Percentiles rank a stretch among this genome's conserved stretches.
Evolutionary conservation across 2,113 vertebrate species (phyloP).

Genomic region (chimpanzee (Pan troglodytes)): DNA sequence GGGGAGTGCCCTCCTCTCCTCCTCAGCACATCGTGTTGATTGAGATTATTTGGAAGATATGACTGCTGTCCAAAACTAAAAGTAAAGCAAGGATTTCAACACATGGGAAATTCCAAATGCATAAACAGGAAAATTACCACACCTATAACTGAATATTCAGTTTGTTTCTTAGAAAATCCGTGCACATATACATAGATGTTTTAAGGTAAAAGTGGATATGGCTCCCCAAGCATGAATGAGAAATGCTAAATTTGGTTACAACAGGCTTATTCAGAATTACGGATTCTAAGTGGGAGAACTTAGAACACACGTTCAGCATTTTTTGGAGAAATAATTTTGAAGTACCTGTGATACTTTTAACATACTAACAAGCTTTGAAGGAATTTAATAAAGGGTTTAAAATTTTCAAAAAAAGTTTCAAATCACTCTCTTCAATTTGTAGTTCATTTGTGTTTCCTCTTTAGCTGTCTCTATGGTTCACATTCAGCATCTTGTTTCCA

Average conservation of each 20-base stretch:
- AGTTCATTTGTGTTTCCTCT: not conserved
- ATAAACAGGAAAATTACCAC: slow-evolving; percentile 45
- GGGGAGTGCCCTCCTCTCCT: slow-evolving; percentile 8
- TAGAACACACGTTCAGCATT: not conserved
- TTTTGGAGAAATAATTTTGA: not conserved
- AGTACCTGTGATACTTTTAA: not conserved
- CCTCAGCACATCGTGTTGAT: not conserved
- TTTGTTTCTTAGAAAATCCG: slow-evolving; percentile 55
- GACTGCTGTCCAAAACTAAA: not conserved
- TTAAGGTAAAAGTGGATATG: not conserved
- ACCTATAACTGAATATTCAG: not conserved
- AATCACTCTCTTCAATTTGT: not conserved
- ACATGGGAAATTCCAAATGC: not conserved
- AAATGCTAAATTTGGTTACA: not conserved
- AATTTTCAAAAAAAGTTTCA: not conserved
- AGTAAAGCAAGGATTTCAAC: slow-evolving; percentile 28
- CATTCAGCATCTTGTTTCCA: not conserved
- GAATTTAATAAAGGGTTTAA: not conserved
- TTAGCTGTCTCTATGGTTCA: not conserved
- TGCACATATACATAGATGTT: not conserved
- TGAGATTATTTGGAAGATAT: slow-evolving; percentile 43
- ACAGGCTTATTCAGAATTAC: not conserved
- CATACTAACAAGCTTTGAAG: not conserved
- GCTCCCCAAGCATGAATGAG: not conserved
- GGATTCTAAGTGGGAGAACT: not conserved